Evolutionary conservation across 2,888 invertebrate genomes (phyloP), one percentile per base, ranked within the genome.

Genomic region (Trichogramma evanescens): DNA sequence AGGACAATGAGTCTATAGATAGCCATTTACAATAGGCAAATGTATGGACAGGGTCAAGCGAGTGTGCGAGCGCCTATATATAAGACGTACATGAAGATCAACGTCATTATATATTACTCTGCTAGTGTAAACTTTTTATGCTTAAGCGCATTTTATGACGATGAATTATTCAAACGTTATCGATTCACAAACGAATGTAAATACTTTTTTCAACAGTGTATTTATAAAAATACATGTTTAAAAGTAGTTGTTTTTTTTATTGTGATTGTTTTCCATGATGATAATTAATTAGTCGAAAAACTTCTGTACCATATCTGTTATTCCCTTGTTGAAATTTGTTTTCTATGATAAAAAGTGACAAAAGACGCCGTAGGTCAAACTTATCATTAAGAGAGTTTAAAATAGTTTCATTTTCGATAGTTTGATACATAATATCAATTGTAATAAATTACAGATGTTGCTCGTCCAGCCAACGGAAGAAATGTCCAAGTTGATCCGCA

Each of bases 401-500:
- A 43, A 10, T 45, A 50, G 59, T 39, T 10, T 53, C 44, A 38
- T 0, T 44, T 10, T 45, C 26, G 26, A 26, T 26, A 26, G 26
- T 26, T 26, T 3, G 26, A 26, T 26, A 3, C 3, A 26, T 26
- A 26, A 45, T 10, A 8, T 43, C n/a, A 9, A 2, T 26, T 26
- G 1, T 2, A 26, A 1, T 39, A 38, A 26, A 43, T 52, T 66
- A 67, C 60, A 77, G 79, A 86, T 85, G 76, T 81, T 83, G 74
- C 78, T 88, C 68, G 79, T 84, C 63, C 87, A 87, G 70, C 89
- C 89, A 9, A 75, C 83, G 3, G 84, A 85, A 26, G 88, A 88
- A 71, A 81, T 87, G 78, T 86, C 86, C 70, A 81, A 84, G 72
- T 80, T 79, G 75, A 89, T 89, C 69, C 82, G 87, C 57, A 80